These are phyloP conservation scores for Aurelia aurita DNA, from an alignment of 30 jellyfish, hydroid and myxozoan genomes.

Conservation along the genomic window DNA sequence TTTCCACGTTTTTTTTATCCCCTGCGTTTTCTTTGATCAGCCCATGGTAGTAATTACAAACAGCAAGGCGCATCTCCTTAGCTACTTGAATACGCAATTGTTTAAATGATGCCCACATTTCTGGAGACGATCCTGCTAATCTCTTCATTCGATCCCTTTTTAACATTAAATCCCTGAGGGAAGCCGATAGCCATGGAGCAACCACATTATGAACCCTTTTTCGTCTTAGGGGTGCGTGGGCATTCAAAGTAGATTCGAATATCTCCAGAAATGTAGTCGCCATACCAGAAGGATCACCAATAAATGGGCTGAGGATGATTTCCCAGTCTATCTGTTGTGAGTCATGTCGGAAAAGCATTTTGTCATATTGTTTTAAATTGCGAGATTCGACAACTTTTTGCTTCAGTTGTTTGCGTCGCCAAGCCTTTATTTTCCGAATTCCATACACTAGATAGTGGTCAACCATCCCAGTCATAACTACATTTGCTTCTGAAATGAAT, in stretches of 20 bases:
- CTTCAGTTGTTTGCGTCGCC: too few relatives aligned
- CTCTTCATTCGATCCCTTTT: conserved; percentile 16
- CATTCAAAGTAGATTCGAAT: conserved; percentile 21
- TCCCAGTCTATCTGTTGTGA: too few relatives aligned
- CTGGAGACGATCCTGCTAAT: conserved; percentile 18
- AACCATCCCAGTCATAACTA: too few relatives aligned
- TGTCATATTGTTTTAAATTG: too few relatives aligned
- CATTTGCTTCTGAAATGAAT: too few relatives aligned
- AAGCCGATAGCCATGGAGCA: conserved; percentile 37
- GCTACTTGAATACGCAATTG: conserved; percentile 35
- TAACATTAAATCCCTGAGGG: neutral
- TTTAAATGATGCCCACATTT: conserved; percentile 24
- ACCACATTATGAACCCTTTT: conserved; percentile 18
- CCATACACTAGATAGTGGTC: too few relatives aligned
- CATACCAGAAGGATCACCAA: conserved; percentile 3
- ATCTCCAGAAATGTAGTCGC: conserved; percentile 46
- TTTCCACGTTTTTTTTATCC: conserved; percentile 37
- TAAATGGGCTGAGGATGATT: conserved; percentile 26
- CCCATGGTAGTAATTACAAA: conserved; percentile 10
- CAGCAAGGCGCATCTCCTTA: conserved; percentile 30
- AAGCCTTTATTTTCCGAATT: too few relatives aligned
- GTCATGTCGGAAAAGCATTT: too few relatives aligned
- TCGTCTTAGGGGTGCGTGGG: conserved; percentile 30
- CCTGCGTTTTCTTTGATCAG: conserved; percentile 19
- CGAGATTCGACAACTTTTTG: too few relatives aligned